Evolutionary conservation across 1,140 invertebrate genomes (phyloP).

Genomic region (Lordiphosa stackelbergi): DNA sequence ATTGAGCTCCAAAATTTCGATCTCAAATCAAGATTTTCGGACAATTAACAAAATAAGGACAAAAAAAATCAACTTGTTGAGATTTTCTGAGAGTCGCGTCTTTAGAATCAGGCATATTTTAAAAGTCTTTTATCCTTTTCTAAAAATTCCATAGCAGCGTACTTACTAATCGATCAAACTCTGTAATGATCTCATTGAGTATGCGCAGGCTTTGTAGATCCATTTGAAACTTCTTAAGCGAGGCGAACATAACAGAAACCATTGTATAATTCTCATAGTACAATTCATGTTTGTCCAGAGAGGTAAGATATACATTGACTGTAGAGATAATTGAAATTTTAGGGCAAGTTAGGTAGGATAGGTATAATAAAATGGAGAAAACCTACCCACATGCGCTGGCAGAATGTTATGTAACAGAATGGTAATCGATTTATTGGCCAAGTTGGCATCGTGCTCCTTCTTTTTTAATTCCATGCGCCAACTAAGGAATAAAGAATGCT

Average conservation of each 20-base stretch:
- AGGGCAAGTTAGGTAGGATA: neutral
- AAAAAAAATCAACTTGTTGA: no score
- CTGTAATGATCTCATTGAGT: conserved; percentile 92
- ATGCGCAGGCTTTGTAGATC: conserved; percentile 84
- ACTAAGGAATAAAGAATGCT: conserved; percentile 65
- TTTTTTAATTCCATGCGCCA: conserved; percentile 90
- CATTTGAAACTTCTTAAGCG: conserved; percentile 85
- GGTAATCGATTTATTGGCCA: conserved; percentile 87
- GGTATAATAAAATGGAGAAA: neutral
- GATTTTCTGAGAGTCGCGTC: no score
- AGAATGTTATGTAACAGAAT: conserved; percentile 90
- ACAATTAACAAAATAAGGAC: no score
- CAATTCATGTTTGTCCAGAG: conserved; percentile 84
- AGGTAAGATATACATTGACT: conserved; percentile 87
- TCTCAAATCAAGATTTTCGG: no score
- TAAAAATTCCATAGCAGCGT: no score
- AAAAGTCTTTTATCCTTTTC: no score
- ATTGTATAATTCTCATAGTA: conserved; percentile 90
- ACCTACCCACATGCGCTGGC: conserved; percentile 89
- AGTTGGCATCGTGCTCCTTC: conserved; percentile 86
- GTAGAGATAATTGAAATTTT: conserved; percentile 10
- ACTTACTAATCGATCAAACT: conserved; percentile 84
- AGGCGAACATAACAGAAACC: conserved; percentile 94
- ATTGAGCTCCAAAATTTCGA: no score
- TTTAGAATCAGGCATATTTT: no score